Base-by-base conservation (phyloP, 2,113 vertebrate genomes). In the Donacobius atricapilla region DNA sequence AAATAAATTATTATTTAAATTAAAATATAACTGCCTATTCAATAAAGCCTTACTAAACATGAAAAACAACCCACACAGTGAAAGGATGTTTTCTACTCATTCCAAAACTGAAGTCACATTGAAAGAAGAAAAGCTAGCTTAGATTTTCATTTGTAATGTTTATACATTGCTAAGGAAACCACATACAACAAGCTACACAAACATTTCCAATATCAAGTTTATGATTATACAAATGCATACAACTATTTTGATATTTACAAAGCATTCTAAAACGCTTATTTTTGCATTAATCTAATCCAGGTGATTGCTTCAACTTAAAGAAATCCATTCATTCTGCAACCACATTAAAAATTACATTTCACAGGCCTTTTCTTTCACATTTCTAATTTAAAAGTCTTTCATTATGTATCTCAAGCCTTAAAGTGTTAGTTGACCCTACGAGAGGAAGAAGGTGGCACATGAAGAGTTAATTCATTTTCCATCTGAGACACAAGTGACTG, bases 141-240 rank as follows among this genome's bases (percentile, higher is more conserved):
- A 37, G 10, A 78, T 84, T 96, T 95, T 89, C 13, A 68, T 75
- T 57, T 87, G 77, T 30, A 83, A 50, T 90, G 37, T 93, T 96
- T 95, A 69, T 54, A n/a, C 15, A 85, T 93, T 76, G 45, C 89
- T 89, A 95, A 57, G 89, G 95, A 95, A 93, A 96, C 77, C 37
- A 69, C 60, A 71, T 45, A 76, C 23, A 85, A 87, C 50, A 94
- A 56, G 48, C 27, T 40, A 65, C 61, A 84, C 7, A 1, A 68
- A 58, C 45, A 45, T 65, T 89, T 79, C 63, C 65, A 90, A 83
- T 61, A 82, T 61, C 35, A 89, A 56, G 19, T 86, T 83, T 65
- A 84, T 60, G 44, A 94, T 84, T 53, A 69, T 37, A 57, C 20
- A 82, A 87, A 94, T 75, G 31, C 8, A 82, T 53, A 30, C 60